phyloP scores from a whole-genome alignment of 2,113 vertebrate species.

The Callipepla californica region DNA sequence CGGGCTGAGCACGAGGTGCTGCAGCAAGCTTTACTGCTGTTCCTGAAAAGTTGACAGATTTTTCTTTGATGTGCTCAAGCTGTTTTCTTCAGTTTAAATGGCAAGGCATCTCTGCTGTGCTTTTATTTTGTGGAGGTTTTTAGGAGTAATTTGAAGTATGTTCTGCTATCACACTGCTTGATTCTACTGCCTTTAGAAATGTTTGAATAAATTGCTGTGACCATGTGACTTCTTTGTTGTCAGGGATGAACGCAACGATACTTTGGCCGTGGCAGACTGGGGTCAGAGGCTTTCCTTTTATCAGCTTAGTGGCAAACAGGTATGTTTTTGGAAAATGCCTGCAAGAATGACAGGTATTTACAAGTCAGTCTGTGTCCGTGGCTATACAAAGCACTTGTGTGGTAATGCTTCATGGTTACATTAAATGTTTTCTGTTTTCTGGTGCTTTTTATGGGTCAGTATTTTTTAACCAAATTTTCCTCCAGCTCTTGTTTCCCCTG shows the following conservation, averaged over 20 bases:
- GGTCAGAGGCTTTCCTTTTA: slow-evolving; percentile 97
- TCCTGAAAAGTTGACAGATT: not conserved
- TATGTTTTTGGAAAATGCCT: slow-evolving; percentile 56
- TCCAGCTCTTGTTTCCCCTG: not conserved
- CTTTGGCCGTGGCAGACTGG: slow-evolving; percentile 97
- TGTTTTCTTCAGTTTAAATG: not conserved
- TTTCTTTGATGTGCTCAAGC: not conserved
- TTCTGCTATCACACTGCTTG: not conserved
- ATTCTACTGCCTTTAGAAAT: not conserved
- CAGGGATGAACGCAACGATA: slow-evolving; percentile 96
- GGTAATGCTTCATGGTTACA: not conserved
- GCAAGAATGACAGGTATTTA: not conserved
- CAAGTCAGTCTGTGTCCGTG: not conserved
- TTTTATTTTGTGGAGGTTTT: not conserved
- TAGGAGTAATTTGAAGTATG: not conserved
- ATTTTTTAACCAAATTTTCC: not conserved
- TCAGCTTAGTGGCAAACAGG: slow-evolving; percentile 97
- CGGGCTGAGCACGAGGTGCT: not conserved
- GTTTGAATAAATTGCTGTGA: not conserved
- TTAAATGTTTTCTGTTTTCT: not conserved
- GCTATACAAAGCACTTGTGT: not conserved
- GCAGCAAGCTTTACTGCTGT: not conserved
- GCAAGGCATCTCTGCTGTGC: not conserved
- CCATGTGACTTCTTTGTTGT: not conserved
- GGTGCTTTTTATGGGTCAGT: not conserved